phyloP scores from a whole-genome alignment of 2,888 invertebrate species.

The Eupithecia dodoneata region DNA sequence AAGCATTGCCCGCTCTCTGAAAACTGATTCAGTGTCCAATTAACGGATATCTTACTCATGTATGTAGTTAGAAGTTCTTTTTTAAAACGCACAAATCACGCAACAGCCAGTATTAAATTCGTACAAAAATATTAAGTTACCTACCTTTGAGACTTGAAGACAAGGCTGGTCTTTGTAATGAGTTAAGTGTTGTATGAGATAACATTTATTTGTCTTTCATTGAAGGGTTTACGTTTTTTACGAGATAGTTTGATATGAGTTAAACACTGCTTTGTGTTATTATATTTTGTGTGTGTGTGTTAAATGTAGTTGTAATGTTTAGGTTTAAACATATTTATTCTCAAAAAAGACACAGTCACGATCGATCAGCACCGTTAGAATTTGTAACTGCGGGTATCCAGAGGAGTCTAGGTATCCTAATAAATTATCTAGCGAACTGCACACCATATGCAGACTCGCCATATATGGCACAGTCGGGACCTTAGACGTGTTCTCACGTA shows the following conservation, averaged over 20 bases:
- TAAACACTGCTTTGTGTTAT: not conserved
- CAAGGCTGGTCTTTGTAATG: not conserved
- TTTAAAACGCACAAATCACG: not conserved
- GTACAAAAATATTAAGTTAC: not conserved
- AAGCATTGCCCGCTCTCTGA: conserved; percentile 39
- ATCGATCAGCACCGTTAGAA: not conserved
- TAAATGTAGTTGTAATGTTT: too few species aligned
- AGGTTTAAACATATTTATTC: too few species aligned
- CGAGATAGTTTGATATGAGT: not conserved
- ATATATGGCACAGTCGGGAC: conserved; percentile 61
- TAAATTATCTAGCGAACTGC: conserved; percentile 57
- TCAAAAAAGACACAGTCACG: not conserved
- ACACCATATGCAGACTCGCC: conserved; percentile 62
- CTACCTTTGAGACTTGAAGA: not conserved
- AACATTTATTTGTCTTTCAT: not conserved
- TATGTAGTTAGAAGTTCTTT: not conserved
- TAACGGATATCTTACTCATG: conserved; percentile 10
- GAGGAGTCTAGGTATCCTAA: conserved; percentile 50
- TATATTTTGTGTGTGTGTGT: not conserved
- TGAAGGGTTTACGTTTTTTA: not conserved
- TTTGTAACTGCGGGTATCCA: not conserved
- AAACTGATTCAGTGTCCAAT: conserved; percentile 29
- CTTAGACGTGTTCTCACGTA: conserved; percentile 68
- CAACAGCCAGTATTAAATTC: not conserved
- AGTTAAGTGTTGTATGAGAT: not conserved